phyloP scores from a whole-genome alignment of 1,140 invertebrate genomes.

The Leptinotarsa texana region DNA sequence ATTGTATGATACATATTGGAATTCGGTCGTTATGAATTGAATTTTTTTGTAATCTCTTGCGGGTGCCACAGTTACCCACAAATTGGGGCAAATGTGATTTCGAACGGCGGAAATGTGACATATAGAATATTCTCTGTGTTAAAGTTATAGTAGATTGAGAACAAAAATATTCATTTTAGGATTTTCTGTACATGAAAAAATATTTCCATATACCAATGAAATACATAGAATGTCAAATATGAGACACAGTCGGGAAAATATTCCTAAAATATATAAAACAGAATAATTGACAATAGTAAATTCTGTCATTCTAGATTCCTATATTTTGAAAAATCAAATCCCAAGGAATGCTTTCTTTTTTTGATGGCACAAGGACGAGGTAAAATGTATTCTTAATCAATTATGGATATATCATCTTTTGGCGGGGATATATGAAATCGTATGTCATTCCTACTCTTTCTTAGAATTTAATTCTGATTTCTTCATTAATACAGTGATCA shows the following conservation, averaged over 20 bases:
- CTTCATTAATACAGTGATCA: background rate
- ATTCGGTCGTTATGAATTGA: background rate
- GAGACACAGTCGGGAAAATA: background rate
- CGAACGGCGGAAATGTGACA: background rate
- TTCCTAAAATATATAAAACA: conserved; percentile 1
- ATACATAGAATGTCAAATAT: conserved; percentile 14
- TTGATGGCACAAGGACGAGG: background rate
- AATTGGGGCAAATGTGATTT: background rate
- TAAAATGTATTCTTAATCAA: background rate
- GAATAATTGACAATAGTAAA: background rate
- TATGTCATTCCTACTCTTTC: background rate
- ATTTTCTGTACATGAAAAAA: background rate
- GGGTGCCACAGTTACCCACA: background rate
- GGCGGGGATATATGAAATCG: background rate
- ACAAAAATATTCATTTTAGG: background rate
- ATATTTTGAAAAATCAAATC: background rate
- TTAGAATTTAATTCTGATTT: background rate
- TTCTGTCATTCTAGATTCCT: background rate
- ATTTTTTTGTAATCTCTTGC: background rate
- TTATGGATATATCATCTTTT: background rate
- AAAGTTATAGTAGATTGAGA: background rate
- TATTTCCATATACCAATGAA: background rate
- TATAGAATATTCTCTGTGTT: conserved; percentile 3
- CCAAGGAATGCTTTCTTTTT: background rate
- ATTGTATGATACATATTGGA: conserved; percentile 2